Conservation (phyloP, 1,140 invertebrate genomes). For the Chrysomallon squamiferum region DNA sequence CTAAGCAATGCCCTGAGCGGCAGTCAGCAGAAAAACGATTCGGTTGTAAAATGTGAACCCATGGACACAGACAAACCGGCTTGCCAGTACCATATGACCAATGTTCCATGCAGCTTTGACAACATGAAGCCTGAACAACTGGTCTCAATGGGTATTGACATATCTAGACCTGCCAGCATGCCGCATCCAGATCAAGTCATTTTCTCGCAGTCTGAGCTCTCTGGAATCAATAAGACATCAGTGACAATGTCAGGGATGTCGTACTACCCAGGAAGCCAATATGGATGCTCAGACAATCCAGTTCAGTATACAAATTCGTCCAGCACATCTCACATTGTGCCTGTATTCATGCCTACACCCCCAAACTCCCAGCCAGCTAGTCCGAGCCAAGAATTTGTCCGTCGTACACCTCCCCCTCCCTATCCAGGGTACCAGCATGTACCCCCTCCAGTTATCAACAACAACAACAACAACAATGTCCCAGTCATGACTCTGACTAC, state of each 20-base stretch:
- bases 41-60: constrained; percentile 45
- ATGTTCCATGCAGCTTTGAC: background rate
- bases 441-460: constrained; percentile 9
- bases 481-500: constrained; percentile 15
- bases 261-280: background rate
- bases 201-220: background rate
- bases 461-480: constrained; percentile 7
- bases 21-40: constrained; percentile 15
- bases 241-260: background rate
- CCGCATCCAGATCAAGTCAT: background rate
- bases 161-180: background rate
- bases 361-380: constrained; percentile 57
- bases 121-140: background rate
- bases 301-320: constrained; percentile 4
- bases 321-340: constrained; percentile 43
- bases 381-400: constrained; percentile 43
- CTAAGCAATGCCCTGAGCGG: constrained; percentile 10
- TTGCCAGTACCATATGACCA: constrained; percentile 32
- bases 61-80: constrained; percentile 47
- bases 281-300: background rate
- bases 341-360: constrained; percentile 52
- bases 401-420: constrained; percentile 55
- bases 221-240: background rate
- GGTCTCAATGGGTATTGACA: background rate
- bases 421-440: constrained; percentile 44